Conservation (phyloP, 2,113 vertebrate species). For the Otis tarda region DNA sequence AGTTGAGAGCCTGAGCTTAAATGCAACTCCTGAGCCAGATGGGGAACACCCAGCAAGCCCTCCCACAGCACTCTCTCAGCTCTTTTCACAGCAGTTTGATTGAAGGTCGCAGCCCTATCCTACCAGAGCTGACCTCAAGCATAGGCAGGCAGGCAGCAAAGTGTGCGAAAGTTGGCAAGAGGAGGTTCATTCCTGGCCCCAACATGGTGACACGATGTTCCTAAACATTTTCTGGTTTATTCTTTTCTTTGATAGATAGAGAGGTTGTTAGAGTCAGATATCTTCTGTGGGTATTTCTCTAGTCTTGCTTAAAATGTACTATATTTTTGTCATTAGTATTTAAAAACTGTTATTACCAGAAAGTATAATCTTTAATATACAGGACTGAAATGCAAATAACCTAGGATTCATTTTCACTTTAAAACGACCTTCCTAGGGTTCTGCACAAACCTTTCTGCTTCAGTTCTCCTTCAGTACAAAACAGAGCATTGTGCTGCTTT, state of each 20-base stretch:
- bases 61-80: rapidly evolving
- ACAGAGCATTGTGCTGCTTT: not conserved
- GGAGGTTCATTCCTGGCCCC: not conserved
- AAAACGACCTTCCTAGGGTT: not conserved
- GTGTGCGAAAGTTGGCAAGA: not conserved
- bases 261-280: not conserved
- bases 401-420: not conserved
- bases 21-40: not conserved
- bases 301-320: not conserved
- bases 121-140: not conserved
- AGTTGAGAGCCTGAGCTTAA: not conserved
- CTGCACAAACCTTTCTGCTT: not conserved
- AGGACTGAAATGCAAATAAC: not conserved
- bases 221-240: not conserved
- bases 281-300: not conserved
- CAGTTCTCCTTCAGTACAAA: not conserved
- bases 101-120: not conserved
- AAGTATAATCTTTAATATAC: not conserved
- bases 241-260: not conserved
- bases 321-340: not conserved
- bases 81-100: not conserved
- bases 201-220: not conserved
- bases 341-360: not conserved
- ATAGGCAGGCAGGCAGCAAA: not conserved
- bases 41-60: rapidly evolving